These are phyloP conservation scores for Ligdia adustata DNA, from an alignment of 2,888 invertebrate genomes.

Conservation along the genomic window DNA sequence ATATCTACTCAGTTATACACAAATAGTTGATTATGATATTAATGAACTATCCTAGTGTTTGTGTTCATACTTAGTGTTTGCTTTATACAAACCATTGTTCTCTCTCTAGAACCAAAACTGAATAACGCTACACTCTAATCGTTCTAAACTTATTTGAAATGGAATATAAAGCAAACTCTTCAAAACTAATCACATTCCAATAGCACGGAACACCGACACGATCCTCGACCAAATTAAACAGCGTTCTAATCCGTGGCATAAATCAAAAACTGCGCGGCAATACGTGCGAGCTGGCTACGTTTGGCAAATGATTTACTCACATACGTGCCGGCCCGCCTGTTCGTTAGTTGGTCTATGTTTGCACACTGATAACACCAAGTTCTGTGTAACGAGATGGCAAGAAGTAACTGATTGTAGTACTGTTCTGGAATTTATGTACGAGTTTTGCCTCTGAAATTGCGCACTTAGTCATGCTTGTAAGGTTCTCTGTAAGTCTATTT, in stretches of 20 bases:
- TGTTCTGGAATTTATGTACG: conserved; percentile 8
- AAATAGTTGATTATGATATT: no score
- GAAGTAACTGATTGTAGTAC: conserved; percentile 18
- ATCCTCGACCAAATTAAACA: conserved; percentile 28
- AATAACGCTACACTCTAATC: no score
- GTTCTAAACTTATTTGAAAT: no score
- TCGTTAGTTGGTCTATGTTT: conserved; percentile 30
- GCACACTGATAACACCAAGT: conserved; percentile 24
- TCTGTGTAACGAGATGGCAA: conserved; percentile 16
- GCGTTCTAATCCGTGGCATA: conserved; percentile 35
- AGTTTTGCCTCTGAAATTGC: background rate
- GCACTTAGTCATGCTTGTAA: background rate
- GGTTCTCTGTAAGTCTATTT: background rate
- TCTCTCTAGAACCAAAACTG: no score
- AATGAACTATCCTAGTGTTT: no score
- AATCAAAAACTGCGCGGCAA: conserved; percentile 37
- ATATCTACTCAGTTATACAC: no score
- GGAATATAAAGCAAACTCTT: background rate
- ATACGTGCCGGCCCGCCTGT: conserved; percentile 33
- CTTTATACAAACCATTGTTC: no score
- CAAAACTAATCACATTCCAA: conserved; percentile 8
- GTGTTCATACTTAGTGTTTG: no score
- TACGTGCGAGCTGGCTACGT: conserved; percentile 27
- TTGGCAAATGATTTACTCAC: conserved; percentile 39
- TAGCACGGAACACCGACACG: conserved; percentile 9